Base-by-base conservation (phyloP, 2,888 invertebrate genomes). In the Neoscelio sp. region DNA sequence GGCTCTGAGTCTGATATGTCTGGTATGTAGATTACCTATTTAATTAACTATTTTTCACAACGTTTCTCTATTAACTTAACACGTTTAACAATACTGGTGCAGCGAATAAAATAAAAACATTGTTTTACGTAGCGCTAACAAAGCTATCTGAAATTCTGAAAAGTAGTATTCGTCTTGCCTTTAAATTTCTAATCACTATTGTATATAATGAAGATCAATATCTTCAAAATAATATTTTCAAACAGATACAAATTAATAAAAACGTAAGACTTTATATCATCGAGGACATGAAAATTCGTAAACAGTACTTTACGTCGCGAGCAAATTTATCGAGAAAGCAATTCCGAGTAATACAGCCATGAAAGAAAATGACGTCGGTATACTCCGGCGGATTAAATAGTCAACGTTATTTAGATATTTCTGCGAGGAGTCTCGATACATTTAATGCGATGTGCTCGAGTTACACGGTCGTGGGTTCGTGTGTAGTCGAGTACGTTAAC, bases 371-470 rank as follows among this genome's bases (percentile, higher is more conserved):
- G 56, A 70, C 64, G 54, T 58, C 62, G 50, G 44, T 78, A 67
- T 73, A 78, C 73, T 46, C 48, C n/a, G 42, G 50, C 64, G 40
- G 65, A 79, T 58, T 70, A 79, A 70, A 71, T 64, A 56, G 70
- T 76, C 56, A 74, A 74, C 56, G 56, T 65, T 78, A 74, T 70
- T 78, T 78, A 77, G 70, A 64, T 77, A 77, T 65, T 70, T 74
- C 58, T 56, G 48, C 42, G 40, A 75, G 52, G 73, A 71, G 60
- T 62, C 62, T 56, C 74, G 68, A 78, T 74, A 64, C 64, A 54
- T 81, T 75, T 82, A 85, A 83, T 80, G 85, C 85, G 82, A 82
- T 83, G 85, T 74, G 82, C 82, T 82, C 80, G 80, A 82, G 78
- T 81, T 80, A 80, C 80, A 80, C 67, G 65, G 68, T 60, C 38